Evolutionary conservation across 2,113 vertebrate genomes (phyloP).

Genomic region (Microcebus tavaratra): DNA sequence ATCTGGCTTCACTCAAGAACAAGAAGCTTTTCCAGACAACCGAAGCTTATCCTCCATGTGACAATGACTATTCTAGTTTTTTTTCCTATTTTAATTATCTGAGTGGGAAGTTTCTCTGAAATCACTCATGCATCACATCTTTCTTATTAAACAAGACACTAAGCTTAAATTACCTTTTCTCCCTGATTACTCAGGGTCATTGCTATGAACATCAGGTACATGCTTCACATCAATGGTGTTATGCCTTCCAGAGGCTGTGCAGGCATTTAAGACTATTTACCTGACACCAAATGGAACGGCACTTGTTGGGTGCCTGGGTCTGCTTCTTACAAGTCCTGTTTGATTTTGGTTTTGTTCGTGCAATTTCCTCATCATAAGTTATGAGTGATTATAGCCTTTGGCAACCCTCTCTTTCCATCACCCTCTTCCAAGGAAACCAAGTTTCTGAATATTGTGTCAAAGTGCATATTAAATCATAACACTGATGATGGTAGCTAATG

Average conservation of each 20-base stretch:
- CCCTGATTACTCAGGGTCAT: neutral
- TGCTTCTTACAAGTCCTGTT: neutral
- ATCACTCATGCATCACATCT: neutral
- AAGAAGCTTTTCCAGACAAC: neutral
- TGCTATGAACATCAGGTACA: neutral
- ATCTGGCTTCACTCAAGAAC: neutral
- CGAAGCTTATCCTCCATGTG: neutral
- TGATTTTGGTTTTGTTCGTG: neutral
- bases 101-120: neutral
- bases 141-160: neutral
- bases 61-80: neutral
- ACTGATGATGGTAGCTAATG: accelerated
- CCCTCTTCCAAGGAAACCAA: neutral
- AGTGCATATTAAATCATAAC: neutral
- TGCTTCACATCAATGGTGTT: neutral
- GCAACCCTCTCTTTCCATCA: neutral
- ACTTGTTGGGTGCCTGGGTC: neutral
- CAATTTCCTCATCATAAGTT: neutral
- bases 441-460: neutral
- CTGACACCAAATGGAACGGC: neutral
- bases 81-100: neutral
- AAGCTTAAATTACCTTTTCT: neutral
- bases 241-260: no score
- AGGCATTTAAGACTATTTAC: neutral
- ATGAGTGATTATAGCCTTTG: neutral